A percentile compares a stretch with the other conserved stretches of the same genome.
Evolutionary conservation across 2,113 vertebrate genomes (phyloP).

Genomic region (Scopus umbretta): DNA sequence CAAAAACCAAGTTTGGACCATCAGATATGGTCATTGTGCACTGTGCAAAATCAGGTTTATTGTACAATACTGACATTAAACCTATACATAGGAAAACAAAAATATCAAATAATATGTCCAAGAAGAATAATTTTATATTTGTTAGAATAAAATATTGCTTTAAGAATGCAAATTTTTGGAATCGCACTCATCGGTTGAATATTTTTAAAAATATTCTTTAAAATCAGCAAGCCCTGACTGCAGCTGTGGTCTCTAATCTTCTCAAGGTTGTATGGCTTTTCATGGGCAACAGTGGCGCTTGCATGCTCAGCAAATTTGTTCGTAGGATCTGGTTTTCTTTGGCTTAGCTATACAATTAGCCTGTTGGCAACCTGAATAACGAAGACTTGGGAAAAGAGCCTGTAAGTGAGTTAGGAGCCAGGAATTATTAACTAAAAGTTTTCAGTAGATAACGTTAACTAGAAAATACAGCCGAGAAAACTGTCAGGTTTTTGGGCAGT

Average conservation of each 20-base stretch:
- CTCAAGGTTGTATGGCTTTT: not conserved
- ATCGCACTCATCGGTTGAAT: not conserved
- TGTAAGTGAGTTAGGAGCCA: not conserved
- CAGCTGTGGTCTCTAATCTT: not conserved
- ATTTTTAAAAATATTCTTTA: not conserved
- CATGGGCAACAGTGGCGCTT: fast-evolving
- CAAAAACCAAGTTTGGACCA: not conserved
- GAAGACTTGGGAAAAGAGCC: not conserved
- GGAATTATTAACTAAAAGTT: not conserved
- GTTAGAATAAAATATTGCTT: not conserved
- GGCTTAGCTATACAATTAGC: not conserved
- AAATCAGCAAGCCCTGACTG: not conserved
- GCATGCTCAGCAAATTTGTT: not conserved
- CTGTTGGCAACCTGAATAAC: not conserved
- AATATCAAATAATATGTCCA: not conserved
- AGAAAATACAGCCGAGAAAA: not conserved
- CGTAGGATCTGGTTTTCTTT: not conserved
- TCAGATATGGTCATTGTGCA: fast-evolving
- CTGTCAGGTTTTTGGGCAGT: not conserved
- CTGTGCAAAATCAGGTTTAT: not conserved
- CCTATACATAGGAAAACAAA: not conserved
- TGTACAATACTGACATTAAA: not conserved
- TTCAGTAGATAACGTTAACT: not conserved
- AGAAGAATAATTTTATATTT: not conserved
- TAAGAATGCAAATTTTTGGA: not conserved